Percentiles rank a stretch among this genome's conserved stretches.
Conservation (phyloP, 2,888 invertebrate genomes). For the Aquatica leii region DNA sequence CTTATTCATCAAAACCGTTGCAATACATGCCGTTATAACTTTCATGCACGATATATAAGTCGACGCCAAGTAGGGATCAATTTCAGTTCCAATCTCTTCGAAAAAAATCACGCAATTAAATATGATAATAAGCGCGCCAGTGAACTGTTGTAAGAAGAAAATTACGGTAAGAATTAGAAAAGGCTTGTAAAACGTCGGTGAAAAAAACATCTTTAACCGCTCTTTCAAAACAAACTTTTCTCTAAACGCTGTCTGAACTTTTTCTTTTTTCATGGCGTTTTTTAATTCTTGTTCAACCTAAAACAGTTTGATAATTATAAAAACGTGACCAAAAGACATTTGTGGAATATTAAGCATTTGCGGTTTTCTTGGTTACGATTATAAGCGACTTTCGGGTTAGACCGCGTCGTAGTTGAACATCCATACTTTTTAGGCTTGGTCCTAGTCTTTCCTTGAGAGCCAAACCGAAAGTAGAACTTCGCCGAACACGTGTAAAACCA, state of each 20-base stretch:
- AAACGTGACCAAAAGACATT: too few species aligned
- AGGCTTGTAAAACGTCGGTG: constrained; percentile 69
- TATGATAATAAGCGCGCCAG: constrained; percentile 68
- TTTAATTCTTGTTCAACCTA: constrained; percentile 62
- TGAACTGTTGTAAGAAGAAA: constrained; percentile 68
- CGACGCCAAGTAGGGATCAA: too few species aligned
- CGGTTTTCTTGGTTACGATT: too few species aligned
- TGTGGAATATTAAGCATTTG: too few species aligned
- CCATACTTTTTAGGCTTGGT: too few species aligned
- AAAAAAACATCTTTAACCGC: constrained; percentile 60
- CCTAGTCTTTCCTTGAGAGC: too few species aligned
- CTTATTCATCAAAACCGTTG: constrained; percentile 63
- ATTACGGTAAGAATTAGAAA: constrained; percentile 64
- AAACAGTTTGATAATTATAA: too few species aligned
- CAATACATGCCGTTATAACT: constrained; percentile 64
- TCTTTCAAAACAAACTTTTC: constrained; percentile 51
- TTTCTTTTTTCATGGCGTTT: constrained; percentile 64
- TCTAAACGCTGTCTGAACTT: constrained; percentile 56
- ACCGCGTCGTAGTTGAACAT: too few species aligned
- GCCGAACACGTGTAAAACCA: too few species aligned
- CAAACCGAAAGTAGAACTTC: too few species aligned
- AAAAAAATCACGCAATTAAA: constrained; percentile 70
- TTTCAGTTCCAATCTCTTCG: constrained; percentile 51
- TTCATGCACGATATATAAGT: constrained; percentile 63
- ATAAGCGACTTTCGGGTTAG: too few species aligned